Evolutionary conservation across 2,113 vertebrate species (phyloP).

Genomic region (Cyanistes caeruleus): DNA sequence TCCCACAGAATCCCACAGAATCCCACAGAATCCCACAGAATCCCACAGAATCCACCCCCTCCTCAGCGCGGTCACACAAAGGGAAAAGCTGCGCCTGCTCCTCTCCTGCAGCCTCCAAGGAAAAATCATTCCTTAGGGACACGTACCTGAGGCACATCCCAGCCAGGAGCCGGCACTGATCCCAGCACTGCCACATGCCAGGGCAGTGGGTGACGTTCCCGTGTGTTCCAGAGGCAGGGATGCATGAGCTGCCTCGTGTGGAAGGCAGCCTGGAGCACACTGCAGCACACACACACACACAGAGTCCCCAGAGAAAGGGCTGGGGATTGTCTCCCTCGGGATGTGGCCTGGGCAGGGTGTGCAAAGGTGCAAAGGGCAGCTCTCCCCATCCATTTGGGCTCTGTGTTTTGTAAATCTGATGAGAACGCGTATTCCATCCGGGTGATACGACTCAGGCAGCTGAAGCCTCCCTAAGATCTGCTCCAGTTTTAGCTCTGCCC

Average conservation of each 20-base stretch:
- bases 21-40: no score
- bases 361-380: neutral
- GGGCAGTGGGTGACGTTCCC: neutral
- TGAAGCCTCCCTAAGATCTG: neutral
- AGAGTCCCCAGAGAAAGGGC: neutral
- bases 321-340: neutral
- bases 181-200: conserved; percentile 71
- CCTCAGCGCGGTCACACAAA: neutral
- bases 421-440: accelerated
- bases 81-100: neutral
- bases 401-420: neutral
- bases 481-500: neutral
- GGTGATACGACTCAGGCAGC: neutral
- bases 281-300: neutral
- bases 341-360: neutral
- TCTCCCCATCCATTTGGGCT: neutral
- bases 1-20: no score
- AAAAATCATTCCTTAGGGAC: neutral
- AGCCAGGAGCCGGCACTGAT: conserved; percentile 62
- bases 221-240: conserved; percentile 7
- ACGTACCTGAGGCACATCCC: conserved; percentile 71
- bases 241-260: conserved; percentile 30
- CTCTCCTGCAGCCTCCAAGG: neutral
- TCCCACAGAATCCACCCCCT: neutral
- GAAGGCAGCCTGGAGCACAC: conserved; percentile 36